Percentiles rank a stretch among this genome's conserved stretches.
Evolutionary conservation across 2,888 invertebrate species (phyloP).

Genomic region (Lasioglossum oenotherae): DNA sequence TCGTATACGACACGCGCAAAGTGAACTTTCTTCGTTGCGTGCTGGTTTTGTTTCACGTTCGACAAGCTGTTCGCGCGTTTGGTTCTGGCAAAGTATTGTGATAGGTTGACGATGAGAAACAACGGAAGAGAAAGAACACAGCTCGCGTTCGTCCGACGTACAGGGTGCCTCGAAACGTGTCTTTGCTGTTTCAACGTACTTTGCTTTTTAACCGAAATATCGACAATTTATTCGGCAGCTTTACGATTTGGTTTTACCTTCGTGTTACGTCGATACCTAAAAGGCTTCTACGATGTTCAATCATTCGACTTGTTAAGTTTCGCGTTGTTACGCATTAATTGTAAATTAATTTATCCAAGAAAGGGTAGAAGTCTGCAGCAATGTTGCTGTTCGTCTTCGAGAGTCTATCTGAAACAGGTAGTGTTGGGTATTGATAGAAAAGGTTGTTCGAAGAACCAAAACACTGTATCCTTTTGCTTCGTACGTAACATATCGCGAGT

Average conservation of each 20-base stretch:
- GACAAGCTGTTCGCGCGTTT: conserved; percentile 25
- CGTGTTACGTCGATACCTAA: neutral
- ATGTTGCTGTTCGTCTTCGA: neutral
- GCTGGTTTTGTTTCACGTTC: conserved; percentile 41
- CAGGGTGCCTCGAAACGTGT: neutral
- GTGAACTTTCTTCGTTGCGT: conserved; percentile 28
- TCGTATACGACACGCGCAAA: conserved; percentile 24
- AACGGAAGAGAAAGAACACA: conserved; percentile 16
- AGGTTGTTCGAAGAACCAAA: neutral
- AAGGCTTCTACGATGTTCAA: neutral
- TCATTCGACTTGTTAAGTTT: neutral
- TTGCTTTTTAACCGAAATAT: neutral
- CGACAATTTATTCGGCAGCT: neutral
- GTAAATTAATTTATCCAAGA: neutral
- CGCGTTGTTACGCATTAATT: neutral
- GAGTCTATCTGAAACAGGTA: neutral
- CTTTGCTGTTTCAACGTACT: neutral
- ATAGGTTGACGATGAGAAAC: conserved; percentile 34
- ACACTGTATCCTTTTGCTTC: neutral
- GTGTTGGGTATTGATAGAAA: neutral
- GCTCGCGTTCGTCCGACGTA: conserved; percentile 16
- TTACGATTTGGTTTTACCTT: neutral
- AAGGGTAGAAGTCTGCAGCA: neutral
- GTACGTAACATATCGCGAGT: no score
- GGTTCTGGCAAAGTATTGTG: conserved; percentile 35